Evolutionary conservation across 2,113 vertebrate species (phyloP), one percentile per base, ranked within the genome.

Genomic region (Hyla sarda): DNA sequence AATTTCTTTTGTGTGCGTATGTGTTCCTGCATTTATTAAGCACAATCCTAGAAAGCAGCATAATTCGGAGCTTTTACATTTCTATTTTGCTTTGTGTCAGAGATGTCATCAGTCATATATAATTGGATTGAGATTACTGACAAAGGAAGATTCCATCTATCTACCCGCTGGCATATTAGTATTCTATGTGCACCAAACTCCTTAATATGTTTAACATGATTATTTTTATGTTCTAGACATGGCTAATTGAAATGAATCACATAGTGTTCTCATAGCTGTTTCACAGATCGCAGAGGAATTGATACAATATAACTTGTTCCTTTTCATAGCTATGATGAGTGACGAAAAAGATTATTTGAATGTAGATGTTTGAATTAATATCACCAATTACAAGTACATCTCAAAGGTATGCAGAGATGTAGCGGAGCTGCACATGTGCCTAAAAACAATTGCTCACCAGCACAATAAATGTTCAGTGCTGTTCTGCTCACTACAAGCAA

Each of bases 71-170:
- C 0, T 0, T 34, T 71, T 2, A 11, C 80, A 5, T 79, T 45
- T 32, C 34, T 5, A 41, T 1, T 67, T 87, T 17, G 14, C 8
- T 86, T 87, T 83, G 80, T 83, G 32, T 41, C 69, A 88, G 25
- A 79, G 88, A 89, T 10, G 83, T 75, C 83, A 84, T 84, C 72
- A 84, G 73, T 84, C 83, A 76, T 84, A 76, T 47, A 84, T 75
- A 76, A 84, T 84, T 84, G 83, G 83, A 84, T 84, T 84, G 73
- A 76, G 83, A 84, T 84, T 84, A 76, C 56, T 32, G 45, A 76
- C 25, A 62, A 56, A 77, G n/a, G 56, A 41, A 76, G 56, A 62
- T 84, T 62, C 54, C 73, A 84, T 84, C 60, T 62, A 50, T 84
- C 72, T 62, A 47, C 23, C 41, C 74, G 34, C 34, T 50, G 34